These are phyloP conservation scores for Paedocypris micromegethes DNA, from an alignment of 2,797 vertebrate genomes.

Conservation along the genomic window DNA sequence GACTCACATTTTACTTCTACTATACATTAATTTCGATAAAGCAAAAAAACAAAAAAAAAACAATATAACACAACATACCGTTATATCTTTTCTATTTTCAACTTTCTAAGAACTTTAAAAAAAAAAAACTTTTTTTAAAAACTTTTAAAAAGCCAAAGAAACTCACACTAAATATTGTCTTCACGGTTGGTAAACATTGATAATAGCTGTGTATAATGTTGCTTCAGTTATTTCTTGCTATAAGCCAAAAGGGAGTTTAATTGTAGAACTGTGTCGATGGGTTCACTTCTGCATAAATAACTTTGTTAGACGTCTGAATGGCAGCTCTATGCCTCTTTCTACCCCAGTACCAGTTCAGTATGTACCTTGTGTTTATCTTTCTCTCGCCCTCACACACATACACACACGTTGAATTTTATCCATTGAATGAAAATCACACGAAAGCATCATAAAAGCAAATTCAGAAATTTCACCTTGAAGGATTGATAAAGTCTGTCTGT, in stretches of 20 bases:
- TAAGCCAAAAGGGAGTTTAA: slow-evolving; percentile 41
- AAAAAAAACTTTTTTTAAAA: slow-evolving; percentile 16
- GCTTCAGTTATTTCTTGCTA: slow-evolving; percentile 45
- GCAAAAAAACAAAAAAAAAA: no score
- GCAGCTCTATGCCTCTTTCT: slow-evolving; percentile 20
- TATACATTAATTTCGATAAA: no score
- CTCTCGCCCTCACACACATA: no score
- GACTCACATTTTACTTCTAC: no score
- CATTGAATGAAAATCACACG: no score
- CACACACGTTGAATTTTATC: no score
- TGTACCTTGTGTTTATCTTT: slow-evolving; percentile 1
- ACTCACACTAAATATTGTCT: slow-evolving; percentile 52
- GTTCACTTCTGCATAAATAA: slow-evolving; percentile 17
- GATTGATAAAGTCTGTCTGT: no score
- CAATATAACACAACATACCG: no score
- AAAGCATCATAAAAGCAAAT: no score
- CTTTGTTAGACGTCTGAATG: slow-evolving; percentile 44
- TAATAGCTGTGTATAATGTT: slow-evolving; percentile 51
- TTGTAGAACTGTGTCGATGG: slow-evolving; percentile 44
- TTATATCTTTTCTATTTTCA: no score
- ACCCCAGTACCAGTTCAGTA: slow-evolving; percentile 5
- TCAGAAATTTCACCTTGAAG: no score
- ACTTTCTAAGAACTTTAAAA: no score
- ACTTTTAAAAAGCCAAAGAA: slow-evolving; percentile 55
- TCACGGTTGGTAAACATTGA: slow-evolving; percentile 54